These are phyloP conservation scores for Pandion haliaetus DNA, from an alignment of 2,113 vertebrate genomes.

Conservation along the genomic window DNA sequence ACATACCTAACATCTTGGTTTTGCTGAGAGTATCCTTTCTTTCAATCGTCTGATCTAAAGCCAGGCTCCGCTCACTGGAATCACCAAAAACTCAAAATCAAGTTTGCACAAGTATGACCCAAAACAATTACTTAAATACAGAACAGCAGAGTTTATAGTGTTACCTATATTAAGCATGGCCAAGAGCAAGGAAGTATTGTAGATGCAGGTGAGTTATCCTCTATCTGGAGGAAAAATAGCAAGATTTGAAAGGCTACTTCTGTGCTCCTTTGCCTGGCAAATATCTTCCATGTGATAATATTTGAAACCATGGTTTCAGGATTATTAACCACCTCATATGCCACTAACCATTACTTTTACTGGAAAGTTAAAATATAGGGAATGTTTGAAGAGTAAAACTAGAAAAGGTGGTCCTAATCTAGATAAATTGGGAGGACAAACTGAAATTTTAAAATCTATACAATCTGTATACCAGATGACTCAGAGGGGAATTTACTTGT, in stretches of 20 bases:
- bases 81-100: neutral
- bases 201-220: neutral
- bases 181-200: neutral
- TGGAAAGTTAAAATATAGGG: neutral
- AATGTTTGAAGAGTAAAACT: slow-evolving; percentile 39
- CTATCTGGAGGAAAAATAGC: neutral
- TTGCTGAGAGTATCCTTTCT: neutral
- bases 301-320: neutral
- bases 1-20: neutral
- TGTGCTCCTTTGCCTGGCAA: neutral
- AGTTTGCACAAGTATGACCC: neutral
- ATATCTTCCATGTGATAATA: neutral
- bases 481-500: slow-evolving; percentile 63
- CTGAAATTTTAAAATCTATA: slow-evolving; percentile 61
- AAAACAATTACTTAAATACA: neutral
- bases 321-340: slow-evolving; percentile 21
- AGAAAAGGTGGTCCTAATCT: slow-evolving; percentile 51
- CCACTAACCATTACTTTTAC: slow-evolving; percentile 2
- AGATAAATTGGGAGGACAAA: slow-evolving; percentile 58
- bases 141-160: neutral
- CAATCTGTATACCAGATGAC: slow-evolving; percentile 66
- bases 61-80: neutral
- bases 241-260: neutral
- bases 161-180: neutral
- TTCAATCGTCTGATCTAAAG: neutral